Conservation (phyloP, 2,113 vertebrate genomes). For the Eulemur rufifrons region DNA sequence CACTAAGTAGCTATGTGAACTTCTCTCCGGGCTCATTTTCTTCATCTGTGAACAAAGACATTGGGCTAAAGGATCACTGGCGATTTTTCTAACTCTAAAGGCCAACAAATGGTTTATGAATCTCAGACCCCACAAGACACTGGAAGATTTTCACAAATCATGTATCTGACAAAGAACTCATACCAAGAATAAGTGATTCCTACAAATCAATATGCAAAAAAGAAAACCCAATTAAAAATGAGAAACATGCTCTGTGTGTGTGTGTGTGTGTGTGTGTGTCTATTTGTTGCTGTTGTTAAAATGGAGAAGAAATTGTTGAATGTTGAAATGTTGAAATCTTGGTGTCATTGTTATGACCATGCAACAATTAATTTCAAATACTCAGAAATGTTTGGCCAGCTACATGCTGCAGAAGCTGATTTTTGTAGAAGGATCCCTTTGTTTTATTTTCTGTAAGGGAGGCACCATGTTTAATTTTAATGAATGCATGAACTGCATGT, state of each 20-base stretch:
- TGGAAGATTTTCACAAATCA: neutral
- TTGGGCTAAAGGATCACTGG: neutral
- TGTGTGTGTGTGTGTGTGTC: neutral
- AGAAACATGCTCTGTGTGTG: neutral
- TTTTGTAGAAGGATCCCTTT: neutral
- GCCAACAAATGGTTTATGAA: neutral
- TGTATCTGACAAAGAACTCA: neutral
- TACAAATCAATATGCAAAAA: conserved; percentile 2
- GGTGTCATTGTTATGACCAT: neutral
- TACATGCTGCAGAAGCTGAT: neutral
- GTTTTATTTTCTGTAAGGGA: neutral
- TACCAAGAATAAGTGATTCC: neutral
- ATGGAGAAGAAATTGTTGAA: neutral
- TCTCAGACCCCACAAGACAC: neutral
- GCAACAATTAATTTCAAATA: neutral
- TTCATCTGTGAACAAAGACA: neutral
- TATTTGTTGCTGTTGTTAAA: neutral
- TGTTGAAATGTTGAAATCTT: neutral
- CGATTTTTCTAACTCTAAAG: neutral
- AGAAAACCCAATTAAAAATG: neutral
- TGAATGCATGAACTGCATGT: neutral
- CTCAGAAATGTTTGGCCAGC: neutral
- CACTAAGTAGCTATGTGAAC: neutral
- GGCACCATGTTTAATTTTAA: neutral
- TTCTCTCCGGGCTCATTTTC: neutral